Conservation (phyloP, 2,888 invertebrate species). For the Bugulina stolonifera region DNA sequence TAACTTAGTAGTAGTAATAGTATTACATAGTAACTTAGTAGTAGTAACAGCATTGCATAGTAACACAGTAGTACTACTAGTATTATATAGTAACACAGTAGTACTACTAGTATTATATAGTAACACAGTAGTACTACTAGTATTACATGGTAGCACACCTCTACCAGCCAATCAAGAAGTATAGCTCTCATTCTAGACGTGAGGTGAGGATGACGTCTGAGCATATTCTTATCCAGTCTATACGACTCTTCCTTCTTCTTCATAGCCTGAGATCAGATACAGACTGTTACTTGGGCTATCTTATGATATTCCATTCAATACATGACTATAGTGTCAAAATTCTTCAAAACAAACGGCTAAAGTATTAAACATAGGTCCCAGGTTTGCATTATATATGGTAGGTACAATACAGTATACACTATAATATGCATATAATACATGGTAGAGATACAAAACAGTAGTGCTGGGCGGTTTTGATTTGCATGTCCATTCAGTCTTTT, state of each 20-base stretch:
- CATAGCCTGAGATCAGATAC: constrained; percentile 1
- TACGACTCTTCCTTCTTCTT: not conserved
- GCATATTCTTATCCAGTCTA: not conserved
- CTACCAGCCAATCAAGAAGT: constrained; percentile 92
- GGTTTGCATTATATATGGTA: not conserved
- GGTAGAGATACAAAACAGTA: no score
- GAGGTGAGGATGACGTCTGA: constrained; percentile 7
- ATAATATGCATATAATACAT: no score
- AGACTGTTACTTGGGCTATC: not conserved
- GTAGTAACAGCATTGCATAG: not conserved
- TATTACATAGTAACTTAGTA: not conserved
- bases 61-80: not conserved
- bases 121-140: not conserved
- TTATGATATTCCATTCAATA: no score
- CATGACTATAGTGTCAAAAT: no score
- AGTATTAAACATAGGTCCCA: not conserved
- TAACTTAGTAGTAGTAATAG: not conserved
- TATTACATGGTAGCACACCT: constrained; percentile 58
- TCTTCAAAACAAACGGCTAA: no score
- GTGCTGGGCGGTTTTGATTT: no score
- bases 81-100: not conserved
- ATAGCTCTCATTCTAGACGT: constrained; percentile 84
- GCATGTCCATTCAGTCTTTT: no score
- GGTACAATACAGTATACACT: not conserved
- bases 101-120: not conserved